Base-by-base conservation (phyloP, 2,797 vertebrate species). In the Diplodus puntazzo region DNA sequence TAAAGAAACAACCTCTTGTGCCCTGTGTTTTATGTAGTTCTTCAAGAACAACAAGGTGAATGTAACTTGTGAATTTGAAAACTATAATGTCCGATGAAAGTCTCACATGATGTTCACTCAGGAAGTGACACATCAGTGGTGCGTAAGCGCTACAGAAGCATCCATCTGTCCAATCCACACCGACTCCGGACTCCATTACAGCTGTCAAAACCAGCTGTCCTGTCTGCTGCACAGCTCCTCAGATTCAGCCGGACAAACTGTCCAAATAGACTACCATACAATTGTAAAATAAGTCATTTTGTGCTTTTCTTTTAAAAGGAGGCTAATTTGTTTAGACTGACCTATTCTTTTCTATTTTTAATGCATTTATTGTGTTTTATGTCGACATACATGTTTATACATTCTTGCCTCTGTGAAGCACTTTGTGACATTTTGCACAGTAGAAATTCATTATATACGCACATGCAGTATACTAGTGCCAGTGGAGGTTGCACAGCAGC, bases 151-250 rank as follows among this genome's bases (percentile, higher is more conserved):
- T 16, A 6, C 17, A 23, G 27, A 70, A 59, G 69, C 81, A 73
- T 63, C 78, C 66, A 72, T 67, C 55, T 27, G 7, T 63, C 69
- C 60, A 69, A 66, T 65, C 46, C 63, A 63, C 60, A 69, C 9
- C 11, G 39, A 75, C 49, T 63, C 16, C 7, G 16, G 16, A 70
- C 43, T 61, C 43, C 1, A 16, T 45, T 73, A 58, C 63, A 80
- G 75, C 67, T 84, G 67, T 68, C 49, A 70, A 45, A 74, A 55
- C 50, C 60, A 84, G 74, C n/a, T 83, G 75, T 81, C 63, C 70
- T 54, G 49, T 79, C 55, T 69, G 52, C 49, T 52, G 43, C 61
- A 42, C 16, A 42, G 73, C 62, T 69, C 39, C 48, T 70, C 42
- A 75, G 4, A 71, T 34, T 65, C 54, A 73, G 61, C 18, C 39